Evolutionary conservation across 2,113 vertebrate genomes (phyloP), one percentile per base, ranked within the genome.

Genomic region (Puntigrus tetrazona): DNA sequence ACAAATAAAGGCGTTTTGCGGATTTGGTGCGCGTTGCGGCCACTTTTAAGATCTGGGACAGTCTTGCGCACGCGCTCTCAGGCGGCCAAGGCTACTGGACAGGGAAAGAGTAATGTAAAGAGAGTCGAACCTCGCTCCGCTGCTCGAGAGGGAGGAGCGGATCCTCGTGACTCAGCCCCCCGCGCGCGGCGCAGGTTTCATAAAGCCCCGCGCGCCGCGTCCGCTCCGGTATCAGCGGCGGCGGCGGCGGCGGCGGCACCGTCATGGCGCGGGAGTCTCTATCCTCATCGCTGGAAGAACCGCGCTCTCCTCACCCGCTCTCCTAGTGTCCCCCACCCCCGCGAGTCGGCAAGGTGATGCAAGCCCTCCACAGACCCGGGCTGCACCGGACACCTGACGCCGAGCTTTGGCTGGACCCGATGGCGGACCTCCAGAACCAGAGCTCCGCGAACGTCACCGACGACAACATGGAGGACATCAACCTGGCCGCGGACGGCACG

Each of bases 401-500:
- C 29, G n/a, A 55, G 47, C 43, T 52, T 7, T 52, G 34, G 38
- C 4, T 55, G 75, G 87, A 89, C 22, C 83, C 57, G 36, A 94
- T 94, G 93, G 85, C 81, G 34, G 92, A 93, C 20, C 70, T 13
- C 63, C 72, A 78, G 80, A 91, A 63, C 85, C 55, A 55, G 52
- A 92, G 87, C 78, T 16, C 16, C 65, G 3, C 16, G 63, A 84
- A 88, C 34, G 47, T 74, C 10, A 67, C 81, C 13, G 27, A 61
- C 86, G 84, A 84, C 84, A 83, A 88, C 85, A 73, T 89, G 76
- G 92, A 92, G 14, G 92, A 93, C 84, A 86, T 92, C 34, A 92
- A 92, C 22, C 81, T 95, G 27, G 81, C 89, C 2, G 94, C 93
- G 3, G 94, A 95, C 80, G 94, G 92, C 1, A 94, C 93, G 0